Evolutionary conservation across 64 coral and sea anemone genomes (phyloP).

Genomic region (Anthopleura sola): DNA sequence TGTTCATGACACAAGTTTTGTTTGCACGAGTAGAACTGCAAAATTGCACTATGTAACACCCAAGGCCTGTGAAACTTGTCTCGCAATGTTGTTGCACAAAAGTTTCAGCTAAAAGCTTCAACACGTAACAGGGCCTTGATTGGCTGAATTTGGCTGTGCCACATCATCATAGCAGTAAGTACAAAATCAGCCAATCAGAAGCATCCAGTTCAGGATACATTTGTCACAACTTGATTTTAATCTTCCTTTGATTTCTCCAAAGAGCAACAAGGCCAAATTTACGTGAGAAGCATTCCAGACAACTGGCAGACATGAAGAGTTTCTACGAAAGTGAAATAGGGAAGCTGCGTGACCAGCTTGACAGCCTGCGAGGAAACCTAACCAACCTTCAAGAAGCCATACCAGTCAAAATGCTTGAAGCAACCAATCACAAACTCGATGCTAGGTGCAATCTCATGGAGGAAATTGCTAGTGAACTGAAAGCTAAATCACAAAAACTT

Average conservation of each 20-base stretch:
- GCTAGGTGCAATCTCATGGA: conserved; percentile 74
- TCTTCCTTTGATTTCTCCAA: not conserved
- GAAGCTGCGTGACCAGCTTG: conserved; percentile 48
- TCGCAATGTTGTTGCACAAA: no score
- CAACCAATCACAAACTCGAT: conserved; percentile 75
- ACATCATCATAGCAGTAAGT: no score
- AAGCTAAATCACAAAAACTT: conserved; percentile 64
- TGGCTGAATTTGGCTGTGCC: no score
- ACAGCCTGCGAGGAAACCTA: conserved; percentile 47
- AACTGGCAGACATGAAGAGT: conserved; percentile 52
- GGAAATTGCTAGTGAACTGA: conserved; percentile 73
- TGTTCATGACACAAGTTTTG: no score
- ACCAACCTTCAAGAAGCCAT: conserved; percentile 69
- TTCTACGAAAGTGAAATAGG: conserved; percentile 69
- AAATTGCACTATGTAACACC: no score
- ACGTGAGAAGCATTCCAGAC: conserved; percentile 51
- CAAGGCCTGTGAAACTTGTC: no score
- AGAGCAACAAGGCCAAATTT: conserved; percentile 26
- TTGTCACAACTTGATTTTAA: not conserved
- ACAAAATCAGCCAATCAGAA: no score
- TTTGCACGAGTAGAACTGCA: no score
- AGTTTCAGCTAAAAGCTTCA: no score
- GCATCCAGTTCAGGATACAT: no score
- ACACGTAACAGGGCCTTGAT: no score
- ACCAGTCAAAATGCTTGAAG: conserved; percentile 80